Evolutionary conservation across 1,140 invertebrate species (phyloP).

Genomic region (Ostrea denselamellosa): DNA sequence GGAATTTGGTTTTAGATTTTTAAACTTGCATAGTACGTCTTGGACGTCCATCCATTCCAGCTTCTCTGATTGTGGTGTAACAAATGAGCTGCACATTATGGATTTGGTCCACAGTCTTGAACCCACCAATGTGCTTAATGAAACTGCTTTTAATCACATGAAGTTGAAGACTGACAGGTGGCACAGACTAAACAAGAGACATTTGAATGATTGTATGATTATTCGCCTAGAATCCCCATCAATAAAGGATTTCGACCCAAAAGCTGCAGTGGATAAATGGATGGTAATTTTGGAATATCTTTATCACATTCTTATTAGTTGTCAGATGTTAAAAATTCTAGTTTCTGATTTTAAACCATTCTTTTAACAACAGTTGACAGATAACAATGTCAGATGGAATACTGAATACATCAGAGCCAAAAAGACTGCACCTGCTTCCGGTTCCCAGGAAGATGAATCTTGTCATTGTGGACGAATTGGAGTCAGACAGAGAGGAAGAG

Average conservation of each 20-base stretch:
- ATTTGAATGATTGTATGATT: no score
- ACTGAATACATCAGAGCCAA: background rate
- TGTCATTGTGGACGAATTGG: no score
- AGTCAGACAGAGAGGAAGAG: background rate
- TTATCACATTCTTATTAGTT: background rate
- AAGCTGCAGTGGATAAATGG: background rate
- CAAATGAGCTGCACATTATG: constrained; percentile 4
- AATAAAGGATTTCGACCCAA: constrained; percentile 25
- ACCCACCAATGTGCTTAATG: background rate
- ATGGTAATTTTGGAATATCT: constrained; percentile 12
- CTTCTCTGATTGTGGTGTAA: no score
- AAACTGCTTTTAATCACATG: background rate
- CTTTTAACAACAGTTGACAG: background rate
- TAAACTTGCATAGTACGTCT: background rate
- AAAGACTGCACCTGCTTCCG: no score
- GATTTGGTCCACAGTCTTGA: background rate
- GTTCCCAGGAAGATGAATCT: background rate
- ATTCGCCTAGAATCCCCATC: no score
- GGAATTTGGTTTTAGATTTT: background rate
- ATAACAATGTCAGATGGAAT: background rate
- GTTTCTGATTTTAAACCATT: background rate
- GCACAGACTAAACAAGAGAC: background rate
- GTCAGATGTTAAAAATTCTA: background rate
- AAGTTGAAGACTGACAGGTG: background rate
- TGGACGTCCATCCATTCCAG: background rate